Conservation (phyloP, 2,888 invertebrate species). For the Aricia artaxerxes region DNA sequence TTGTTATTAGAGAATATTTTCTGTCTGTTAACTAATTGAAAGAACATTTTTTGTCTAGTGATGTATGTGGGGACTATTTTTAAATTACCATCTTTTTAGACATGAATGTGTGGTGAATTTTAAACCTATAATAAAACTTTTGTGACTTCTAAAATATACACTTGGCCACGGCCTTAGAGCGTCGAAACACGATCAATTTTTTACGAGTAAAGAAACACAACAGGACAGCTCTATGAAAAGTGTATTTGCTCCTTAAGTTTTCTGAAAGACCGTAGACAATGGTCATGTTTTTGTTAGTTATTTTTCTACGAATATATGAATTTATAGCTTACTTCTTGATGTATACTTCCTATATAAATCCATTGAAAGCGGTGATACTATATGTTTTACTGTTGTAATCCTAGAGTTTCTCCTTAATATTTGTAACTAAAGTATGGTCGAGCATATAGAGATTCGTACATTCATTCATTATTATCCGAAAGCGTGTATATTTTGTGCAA, state of each 20-base stretch:
- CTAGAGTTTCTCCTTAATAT: neutral
- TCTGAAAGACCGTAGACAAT: neutral
- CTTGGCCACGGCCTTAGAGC: neutral
- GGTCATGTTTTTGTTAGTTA: neutral
- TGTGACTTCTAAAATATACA: neutral
- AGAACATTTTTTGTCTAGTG: neutral
- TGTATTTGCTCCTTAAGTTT: neutral
- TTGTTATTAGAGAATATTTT: neutral
- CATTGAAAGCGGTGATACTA: neutral
- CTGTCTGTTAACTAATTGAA: neutral
- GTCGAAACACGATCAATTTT: neutral
- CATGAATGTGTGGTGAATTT: neutral
- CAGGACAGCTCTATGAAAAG: neutral
- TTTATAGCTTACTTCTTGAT: neutral
- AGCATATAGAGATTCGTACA: neutral
- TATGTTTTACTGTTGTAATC: neutral
- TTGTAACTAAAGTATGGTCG: neutral
- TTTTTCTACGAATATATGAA: constrained; percentile 2
- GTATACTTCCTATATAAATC: neutral
- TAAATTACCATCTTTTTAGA: neutral
- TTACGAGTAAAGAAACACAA: neutral
- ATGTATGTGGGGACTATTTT: neutral
- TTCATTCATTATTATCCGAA: too few relatives aligned
- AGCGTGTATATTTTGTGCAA: neutral
- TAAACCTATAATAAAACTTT: neutral